Conservation (phyloP, 2,888 invertebrate species). For the Punctoribates punctum region DNA sequence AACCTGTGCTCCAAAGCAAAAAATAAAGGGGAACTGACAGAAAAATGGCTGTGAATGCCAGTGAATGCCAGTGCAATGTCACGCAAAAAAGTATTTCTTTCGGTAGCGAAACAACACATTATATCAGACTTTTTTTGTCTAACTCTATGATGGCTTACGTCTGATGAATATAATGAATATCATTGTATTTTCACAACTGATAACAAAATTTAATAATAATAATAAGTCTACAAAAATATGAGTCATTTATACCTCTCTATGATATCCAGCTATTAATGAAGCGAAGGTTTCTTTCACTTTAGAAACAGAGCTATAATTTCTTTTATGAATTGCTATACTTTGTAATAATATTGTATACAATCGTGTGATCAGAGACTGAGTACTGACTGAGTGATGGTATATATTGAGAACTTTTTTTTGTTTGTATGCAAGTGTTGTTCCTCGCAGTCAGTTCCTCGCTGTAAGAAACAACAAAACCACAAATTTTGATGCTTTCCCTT, state of each 20-base stretch:
- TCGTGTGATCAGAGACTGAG: too few relatives aligned
- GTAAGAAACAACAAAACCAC: too few relatives aligned
- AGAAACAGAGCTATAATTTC: background rate
- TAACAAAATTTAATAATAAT: background rate
- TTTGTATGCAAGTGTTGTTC: too few relatives aligned
- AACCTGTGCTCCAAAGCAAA: background rate
- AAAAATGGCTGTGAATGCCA: too few relatives aligned
- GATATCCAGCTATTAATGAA: background rate
- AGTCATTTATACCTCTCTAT: background rate
- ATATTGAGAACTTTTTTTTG: too few relatives aligned
- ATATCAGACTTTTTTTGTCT: background rate
- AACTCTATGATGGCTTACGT: background rate
- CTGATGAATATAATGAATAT: background rate
- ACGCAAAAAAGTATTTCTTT: background rate
- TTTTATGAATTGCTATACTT: background rate
- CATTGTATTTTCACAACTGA: background rate
- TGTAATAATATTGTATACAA: background rate
- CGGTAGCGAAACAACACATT: slow-evolving; percentile 5
- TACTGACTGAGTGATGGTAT: too few relatives aligned
- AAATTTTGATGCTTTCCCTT: too few relatives aligned
- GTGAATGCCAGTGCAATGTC: background rate
- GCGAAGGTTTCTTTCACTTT: background rate
- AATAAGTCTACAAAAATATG: background rate
- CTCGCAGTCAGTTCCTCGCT: too few relatives aligned
- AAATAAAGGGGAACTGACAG: too few relatives aligned